Conservation (phyloP, 2,113 vertebrate genomes). For the Lamprotornis superbus region DNA sequence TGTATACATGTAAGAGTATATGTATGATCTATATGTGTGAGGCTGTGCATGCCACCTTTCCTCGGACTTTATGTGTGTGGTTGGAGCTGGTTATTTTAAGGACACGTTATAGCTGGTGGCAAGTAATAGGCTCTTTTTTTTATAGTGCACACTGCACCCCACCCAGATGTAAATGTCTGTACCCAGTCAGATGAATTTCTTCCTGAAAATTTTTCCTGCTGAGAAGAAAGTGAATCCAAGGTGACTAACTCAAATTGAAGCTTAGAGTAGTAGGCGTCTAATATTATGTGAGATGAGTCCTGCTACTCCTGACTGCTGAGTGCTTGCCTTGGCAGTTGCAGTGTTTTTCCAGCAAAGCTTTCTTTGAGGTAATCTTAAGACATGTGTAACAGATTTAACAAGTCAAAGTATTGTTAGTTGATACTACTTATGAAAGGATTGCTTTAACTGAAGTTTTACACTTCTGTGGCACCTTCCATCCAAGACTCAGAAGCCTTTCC, state of each 20-base stretch:
- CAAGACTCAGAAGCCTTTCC: not conserved
- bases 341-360: constrained; percentile 46
- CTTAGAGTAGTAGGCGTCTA: constrained; percentile 22
- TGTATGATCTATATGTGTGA: not conserved
- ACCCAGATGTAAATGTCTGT: not conserved
- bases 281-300: constrained; percentile 18
- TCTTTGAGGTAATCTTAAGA: constrained; percentile 47
- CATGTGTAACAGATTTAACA: constrained; percentile 41
- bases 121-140: not conserved
- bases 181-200: constrained; percentile 33
- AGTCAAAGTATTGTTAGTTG: constrained; percentile 43
- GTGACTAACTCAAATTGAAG: constrained; percentile 34
- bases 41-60: not conserved
- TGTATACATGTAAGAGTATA: not conserved
- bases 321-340: constrained; percentile 48
- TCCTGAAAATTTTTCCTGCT: constrained; percentile 35
- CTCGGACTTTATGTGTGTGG: not conserved
- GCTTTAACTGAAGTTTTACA: not conserved
- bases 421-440: constrained; percentile 17
- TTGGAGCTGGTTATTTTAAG: not conserved
- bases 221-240: constrained; percentile 34
- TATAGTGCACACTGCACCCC: not conserved
- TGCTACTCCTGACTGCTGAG: constrained; percentile 18
- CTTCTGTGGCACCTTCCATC: not conserved
- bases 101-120: not conserved